phyloP scores from a whole-genome alignment of 2,113 vertebrate species.

The Aegithalos caudatus region DNA sequence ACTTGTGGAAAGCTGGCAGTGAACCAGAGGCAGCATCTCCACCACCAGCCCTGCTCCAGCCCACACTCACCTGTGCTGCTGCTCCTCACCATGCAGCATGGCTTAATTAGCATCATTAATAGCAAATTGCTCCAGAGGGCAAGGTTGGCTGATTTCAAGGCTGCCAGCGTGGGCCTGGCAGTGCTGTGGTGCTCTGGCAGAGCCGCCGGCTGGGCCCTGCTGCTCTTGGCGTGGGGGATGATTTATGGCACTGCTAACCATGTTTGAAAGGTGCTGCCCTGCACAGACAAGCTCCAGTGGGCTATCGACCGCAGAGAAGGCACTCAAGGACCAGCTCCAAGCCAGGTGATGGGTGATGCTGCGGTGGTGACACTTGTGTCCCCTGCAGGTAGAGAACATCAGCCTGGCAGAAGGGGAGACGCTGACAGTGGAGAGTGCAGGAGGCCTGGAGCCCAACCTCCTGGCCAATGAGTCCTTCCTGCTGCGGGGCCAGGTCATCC shows the following conservation, averaged over 20 bases:
- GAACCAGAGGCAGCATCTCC: neutral
- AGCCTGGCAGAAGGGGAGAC: conserved; percentile 86
- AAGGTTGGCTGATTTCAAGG: neutral
- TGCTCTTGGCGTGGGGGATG: neutral
- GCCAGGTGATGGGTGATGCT: neutral
- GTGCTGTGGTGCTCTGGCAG: neutral
- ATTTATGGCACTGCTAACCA: neutral
- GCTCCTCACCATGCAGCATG: conserved; percentile 23
- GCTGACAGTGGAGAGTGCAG: conserved; percentile 82
- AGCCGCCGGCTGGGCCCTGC: neutral
- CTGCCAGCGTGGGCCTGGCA: neutral
- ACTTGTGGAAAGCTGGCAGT: rapidly evolving
- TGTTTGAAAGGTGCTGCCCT: neutral
- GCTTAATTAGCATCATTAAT: conserved; percentile 77
- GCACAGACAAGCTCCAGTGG: neutral
- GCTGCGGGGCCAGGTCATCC: conserved; percentile 87
- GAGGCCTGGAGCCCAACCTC: conserved; percentile 78
- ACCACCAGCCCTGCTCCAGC: neutral
- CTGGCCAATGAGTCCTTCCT: conserved; percentile 93
- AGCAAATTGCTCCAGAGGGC: conserved; percentile 57
- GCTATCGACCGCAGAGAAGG: neutral
- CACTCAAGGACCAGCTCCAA: rapidly evolving
- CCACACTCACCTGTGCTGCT: neutral
- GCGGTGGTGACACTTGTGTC: neutral
- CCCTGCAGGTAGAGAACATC: conserved; percentile 86